Percentiles rank a stretch among this genome's conserved stretches.
These are phyloP conservation scores for Accipiter virgatus DNA, from an alignment of 2,113 vertebrate genomes.

Conservation along the genomic window DNA sequence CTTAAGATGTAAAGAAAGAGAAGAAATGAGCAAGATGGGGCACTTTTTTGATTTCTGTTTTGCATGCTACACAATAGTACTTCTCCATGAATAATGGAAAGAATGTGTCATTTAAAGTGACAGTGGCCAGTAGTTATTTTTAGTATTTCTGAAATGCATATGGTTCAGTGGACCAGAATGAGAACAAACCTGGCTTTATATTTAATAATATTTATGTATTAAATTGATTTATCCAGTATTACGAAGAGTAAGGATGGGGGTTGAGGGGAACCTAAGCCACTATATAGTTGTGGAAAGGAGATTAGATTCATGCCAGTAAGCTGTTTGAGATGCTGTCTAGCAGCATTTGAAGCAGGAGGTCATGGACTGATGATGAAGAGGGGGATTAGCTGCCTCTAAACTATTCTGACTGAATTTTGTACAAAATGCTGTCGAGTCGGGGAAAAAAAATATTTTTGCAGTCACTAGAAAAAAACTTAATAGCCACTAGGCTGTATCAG, in stretches of 20 bases:
- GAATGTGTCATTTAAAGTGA: neutral
- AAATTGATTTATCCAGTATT: neutral
- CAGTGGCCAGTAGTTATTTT: neutral
- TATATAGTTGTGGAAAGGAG: neutral
- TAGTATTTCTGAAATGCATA: neutral
- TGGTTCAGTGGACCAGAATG: neutral
- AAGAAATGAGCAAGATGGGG: neutral
- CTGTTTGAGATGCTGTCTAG: neutral
- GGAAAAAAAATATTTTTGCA: neutral
- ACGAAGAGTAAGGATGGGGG: neutral
- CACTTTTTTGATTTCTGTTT: neutral
- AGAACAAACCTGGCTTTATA: neutral
- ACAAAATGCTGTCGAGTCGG: neutral
- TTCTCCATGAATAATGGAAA: neutral
- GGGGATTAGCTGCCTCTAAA: neutral
- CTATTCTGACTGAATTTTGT: neutral
- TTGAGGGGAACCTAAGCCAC: neutral
- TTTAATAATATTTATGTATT: neutral
- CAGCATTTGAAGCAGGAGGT: slow-evolving; percentile 8
- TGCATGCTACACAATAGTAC: neutral
- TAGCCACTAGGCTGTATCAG: neutral
- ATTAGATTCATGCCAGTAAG: slow-evolving; percentile 17
- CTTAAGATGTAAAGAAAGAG: neutral
- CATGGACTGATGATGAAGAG: neutral
- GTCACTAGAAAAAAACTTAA: neutral